Evolutionary conservation across 2,113 vertebrate species (phyloP).

Genomic region (Callorhinus ursinus): DNA sequence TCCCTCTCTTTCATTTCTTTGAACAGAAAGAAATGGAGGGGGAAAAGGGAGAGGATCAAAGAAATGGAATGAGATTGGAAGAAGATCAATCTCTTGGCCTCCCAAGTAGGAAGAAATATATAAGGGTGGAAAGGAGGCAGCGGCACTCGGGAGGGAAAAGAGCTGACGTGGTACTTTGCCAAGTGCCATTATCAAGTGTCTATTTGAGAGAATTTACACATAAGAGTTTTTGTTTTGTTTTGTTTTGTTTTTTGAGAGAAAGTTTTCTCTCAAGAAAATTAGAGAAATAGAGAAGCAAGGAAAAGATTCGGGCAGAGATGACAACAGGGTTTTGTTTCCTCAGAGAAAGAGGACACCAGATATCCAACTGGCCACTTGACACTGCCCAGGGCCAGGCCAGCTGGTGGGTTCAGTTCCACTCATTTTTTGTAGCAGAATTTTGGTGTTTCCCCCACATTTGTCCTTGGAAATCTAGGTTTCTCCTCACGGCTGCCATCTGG

Average conservation of each 20-base stretch:
- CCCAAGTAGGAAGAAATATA: background rate
- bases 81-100: background rate
- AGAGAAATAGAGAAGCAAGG: background rate
- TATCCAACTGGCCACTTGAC: background rate
- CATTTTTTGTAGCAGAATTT: background rate
- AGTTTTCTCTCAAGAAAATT: background rate
- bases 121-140: background rate
- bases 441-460: background rate
- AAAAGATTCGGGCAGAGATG: background rate
- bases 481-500: background rate
- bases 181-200: accelerated
- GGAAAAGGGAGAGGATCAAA: background rate
- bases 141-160: background rate
- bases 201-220: background rate
- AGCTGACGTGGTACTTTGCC: too few relatives aligned
- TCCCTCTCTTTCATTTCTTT: background rate
- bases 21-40: background rate
- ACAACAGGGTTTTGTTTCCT: background rate
- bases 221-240: background rate
- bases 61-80: background rate
- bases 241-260: background rate
- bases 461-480: conserved; percentile 34
- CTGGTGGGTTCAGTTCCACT: background rate
- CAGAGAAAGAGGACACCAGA: background rate
- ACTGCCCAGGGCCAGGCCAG: background rate